Base-by-base conservation (phyloP, 2,888 invertebrate species). In the Agonopterix heracliana region DNA sequence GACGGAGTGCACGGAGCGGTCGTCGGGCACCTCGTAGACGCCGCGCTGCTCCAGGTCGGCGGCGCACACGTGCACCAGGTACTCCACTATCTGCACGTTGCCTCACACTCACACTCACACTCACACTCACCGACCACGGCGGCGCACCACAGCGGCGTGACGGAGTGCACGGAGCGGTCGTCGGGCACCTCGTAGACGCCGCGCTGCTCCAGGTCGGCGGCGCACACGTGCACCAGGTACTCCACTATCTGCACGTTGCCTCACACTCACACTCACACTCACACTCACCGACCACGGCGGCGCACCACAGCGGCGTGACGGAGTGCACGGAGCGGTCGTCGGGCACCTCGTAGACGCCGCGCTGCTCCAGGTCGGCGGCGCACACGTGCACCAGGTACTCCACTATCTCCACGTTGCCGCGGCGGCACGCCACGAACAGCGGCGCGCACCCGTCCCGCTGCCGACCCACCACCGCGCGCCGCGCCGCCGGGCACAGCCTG, bases 261-360 rank as follows among this genome's bases (percentile, higher is more conserved):
- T 66, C 93, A 91, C 81, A 93, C 92, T 71, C 92, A 92, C 5
- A 94, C 94, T 96, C 61, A 96, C 87, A 41, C n/a, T n/a, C n/a
- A 60, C 95, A 95, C 12, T 94, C 95, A 61, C 93, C 93, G 64
- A 26, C 93, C 1, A 97, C 97, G 3, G 96, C 95, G 1, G 97
- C 96, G 84, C 95, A 95, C 98, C 98, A 98, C 52, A 98, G 86
- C 34, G 97, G 96, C 10, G 96, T 96, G 2, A 96, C 97, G 66
- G 90, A 90, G 84, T 97, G 97, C 57, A 92, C 91, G 35, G 93
- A 91, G 64, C 91, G 91, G 73, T 96, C 97, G 76, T 95, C 95
- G 9, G 93, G 92, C 44, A 74, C 77, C 87, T 96, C 95, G 77
- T 94, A 96, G 54, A 93, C 87, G 40, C 97, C 97, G 63, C 92